Conservation (phyloP, 1,140 invertebrate genomes). For the Arctopsyche grandis region DNA sequence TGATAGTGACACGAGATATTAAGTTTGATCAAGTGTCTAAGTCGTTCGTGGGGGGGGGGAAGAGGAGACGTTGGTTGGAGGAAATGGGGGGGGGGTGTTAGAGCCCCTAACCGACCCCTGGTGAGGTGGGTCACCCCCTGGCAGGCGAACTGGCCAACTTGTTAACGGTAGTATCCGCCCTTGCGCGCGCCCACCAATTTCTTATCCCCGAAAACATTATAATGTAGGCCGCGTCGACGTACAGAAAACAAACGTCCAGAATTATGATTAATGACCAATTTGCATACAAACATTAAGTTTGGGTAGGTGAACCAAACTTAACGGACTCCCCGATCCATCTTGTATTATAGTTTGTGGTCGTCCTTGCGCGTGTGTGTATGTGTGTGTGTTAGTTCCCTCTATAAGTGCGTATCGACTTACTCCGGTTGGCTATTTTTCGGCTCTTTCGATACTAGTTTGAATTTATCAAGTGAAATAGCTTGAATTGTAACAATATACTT, state of each 20-base stretch:
- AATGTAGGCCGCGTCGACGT: constrained; percentile 49
- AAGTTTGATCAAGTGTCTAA: constrained; percentile 55
- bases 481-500: too few relatives aligned
- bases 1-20: constrained; percentile 55
- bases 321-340: constrained; percentile 54
- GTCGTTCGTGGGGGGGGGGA: constrained; percentile 33
- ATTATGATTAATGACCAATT: constrained; percentile 56
- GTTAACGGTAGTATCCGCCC: background rate
- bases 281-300: constrained; percentile 54
- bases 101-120: background rate
- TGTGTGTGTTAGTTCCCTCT: background rate
- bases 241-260: constrained; percentile 55
- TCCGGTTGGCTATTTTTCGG: background rate
- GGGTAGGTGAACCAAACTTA: constrained; percentile 44
- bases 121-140: background rate
- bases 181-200: constrained; percentile 47
- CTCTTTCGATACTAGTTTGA: background rate
- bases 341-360: constrained; percentile 49
- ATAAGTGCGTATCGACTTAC: constrained; percentile 51
- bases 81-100: too few relatives aligned
- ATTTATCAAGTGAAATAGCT: too few relatives aligned
- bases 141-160: too few relatives aligned
- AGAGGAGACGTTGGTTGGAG: too few relatives aligned
- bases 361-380: background rate
- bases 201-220: constrained; percentile 52